A percentile compares a stretch with the other conserved stretches of the same genome.
Evolutionary conservation across 2,113 vertebrate species (phyloP).

Genomic region (Alligator sinensis): DNA sequence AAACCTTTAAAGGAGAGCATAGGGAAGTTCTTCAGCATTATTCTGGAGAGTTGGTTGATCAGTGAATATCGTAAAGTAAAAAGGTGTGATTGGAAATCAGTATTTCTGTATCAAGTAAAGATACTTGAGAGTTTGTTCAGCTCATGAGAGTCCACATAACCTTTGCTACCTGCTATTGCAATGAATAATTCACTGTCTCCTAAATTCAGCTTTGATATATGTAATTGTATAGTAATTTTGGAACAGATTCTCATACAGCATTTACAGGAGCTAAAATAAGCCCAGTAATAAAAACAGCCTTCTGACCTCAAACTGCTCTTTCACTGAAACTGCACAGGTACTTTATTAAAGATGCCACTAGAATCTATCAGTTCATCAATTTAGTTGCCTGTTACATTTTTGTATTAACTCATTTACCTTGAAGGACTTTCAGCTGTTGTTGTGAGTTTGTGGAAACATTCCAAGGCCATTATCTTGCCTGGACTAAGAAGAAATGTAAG

Average conservation of each 20-base stretch:
- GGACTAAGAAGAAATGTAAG: neutral
- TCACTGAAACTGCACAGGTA: neutral
- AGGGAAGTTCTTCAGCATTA: neutral
- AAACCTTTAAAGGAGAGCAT: neutral
- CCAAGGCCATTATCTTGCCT: neutral
- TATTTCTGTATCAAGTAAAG: neutral
- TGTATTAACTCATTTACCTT: neutral
- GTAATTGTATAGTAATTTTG: conserved; percentile 57
- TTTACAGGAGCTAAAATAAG: conserved; percentile 25
- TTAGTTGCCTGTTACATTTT: neutral
- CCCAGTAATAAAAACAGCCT: neutral
- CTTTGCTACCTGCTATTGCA: conserved; percentile 40
- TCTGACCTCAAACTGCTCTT: conserved; percentile 36
- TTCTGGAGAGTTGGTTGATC: neutral
- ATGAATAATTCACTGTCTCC: conserved; percentile 70
- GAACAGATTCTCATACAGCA: conserved; percentile 16
- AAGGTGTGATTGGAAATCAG: neutral
- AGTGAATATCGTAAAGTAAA: neutral
- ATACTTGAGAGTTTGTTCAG: neutral
- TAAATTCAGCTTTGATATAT: conserved; percentile 68
- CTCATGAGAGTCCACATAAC: conserved; percentile 5
- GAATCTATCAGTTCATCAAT: neutral
- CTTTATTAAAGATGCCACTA: neutral
- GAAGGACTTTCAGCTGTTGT: neutral
- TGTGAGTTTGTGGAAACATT: neutral